Conservation (phyloP, 2,113 vertebrate genomes). For the Condylura cristata region DNA sequence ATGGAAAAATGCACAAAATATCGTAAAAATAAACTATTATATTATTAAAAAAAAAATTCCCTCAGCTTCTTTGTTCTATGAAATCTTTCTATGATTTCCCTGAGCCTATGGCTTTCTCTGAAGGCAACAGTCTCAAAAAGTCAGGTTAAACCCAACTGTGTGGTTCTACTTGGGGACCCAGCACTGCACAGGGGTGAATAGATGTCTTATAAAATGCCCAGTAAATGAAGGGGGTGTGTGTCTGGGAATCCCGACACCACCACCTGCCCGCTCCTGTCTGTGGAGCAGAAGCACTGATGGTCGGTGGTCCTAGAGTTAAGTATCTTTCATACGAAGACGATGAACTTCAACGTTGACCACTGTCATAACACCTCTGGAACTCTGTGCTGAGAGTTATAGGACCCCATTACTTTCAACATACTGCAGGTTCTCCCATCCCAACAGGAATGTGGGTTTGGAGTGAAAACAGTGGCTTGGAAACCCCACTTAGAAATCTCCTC, state of each 20-base stretch:
- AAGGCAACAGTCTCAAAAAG: background rate
- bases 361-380: background rate
- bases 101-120: background rate
- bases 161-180: background rate
- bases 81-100: background rate
- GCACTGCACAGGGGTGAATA: background rate
- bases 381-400: background rate
- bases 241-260: too few relatives aligned
- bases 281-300: background rate
- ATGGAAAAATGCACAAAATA: too few relatives aligned
- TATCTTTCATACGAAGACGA: background rate
- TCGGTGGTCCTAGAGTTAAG: background rate
- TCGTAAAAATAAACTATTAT: too few relatives aligned
- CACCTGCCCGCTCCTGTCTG: background rate
- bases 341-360: background rate
- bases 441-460: background rate
- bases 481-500: background rate
- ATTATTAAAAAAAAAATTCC: too few relatives aligned
- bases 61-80: accelerated
- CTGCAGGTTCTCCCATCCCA: background rate
- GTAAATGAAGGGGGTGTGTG: background rate
- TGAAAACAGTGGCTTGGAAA: too few relatives aligned
- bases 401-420: accelerated
- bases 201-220: background rate
- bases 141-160: background rate